Conservation (phyloP, 2,888 invertebrate genomes). For the Microchrysa polita region DNA sequence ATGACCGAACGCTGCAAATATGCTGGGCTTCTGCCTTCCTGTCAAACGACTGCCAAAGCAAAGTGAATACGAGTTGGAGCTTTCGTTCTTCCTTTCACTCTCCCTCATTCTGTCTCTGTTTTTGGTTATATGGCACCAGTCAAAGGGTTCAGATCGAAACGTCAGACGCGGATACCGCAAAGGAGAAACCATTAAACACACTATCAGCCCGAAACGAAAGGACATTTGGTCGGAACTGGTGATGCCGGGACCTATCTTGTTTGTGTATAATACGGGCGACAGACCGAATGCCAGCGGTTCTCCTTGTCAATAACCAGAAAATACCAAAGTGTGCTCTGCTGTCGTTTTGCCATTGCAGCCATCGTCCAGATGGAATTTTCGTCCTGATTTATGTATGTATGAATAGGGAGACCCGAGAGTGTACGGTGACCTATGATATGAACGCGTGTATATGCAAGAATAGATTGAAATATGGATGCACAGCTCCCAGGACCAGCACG, state of each 20-base stretch:
- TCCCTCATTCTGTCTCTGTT: too few species aligned
- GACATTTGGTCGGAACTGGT: not conserved
- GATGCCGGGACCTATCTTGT: not conserved
- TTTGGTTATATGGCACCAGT: not conserved
- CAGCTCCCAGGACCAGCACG: not conserved
- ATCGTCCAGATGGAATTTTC: conserved; percentile 12
- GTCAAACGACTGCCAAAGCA: not conserved
- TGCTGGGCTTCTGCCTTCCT: conserved; percentile 24
- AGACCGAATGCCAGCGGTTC: not conserved
- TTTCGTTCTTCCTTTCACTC: not conserved
- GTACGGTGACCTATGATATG: not conserved
- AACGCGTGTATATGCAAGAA: conserved; percentile 1
- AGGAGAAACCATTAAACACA: conserved; percentile 13
- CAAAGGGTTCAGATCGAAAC: conserved; percentile 24
- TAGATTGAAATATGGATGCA: not conserved
- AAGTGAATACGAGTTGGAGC: not conserved
- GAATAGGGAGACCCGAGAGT: too few species aligned
- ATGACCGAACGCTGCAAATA: conserved; percentile 31
- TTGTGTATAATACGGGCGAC: not conserved
- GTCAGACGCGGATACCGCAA: conserved; percentile 20
- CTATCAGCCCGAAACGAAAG: conserved; percentile 2
- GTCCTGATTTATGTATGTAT: conserved; percentile 28
- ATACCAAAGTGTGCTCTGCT: not conserved
- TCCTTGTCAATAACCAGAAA: conserved; percentile 15
- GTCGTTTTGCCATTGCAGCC: conserved; percentile 4